These are phyloP conservation scores for Spinus pinus DNA, from an alignment of 2,797 vertebrate species.

Conservation along the genomic window DNA sequence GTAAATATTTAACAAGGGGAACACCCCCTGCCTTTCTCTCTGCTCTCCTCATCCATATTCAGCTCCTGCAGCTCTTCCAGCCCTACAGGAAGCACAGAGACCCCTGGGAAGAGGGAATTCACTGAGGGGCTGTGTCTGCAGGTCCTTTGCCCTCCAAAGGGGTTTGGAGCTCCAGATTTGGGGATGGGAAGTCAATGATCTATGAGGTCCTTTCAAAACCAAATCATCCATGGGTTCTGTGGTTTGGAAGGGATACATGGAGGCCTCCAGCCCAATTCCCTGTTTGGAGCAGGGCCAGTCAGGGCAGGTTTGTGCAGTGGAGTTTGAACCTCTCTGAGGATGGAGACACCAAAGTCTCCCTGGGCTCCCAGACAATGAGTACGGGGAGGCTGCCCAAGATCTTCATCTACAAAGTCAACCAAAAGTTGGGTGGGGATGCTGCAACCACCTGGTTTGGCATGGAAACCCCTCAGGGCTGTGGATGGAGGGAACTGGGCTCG, in stretches of 20 bases:
- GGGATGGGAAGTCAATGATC: too few species aligned
- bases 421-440: not conserved
- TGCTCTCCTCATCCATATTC: conserved; percentile 34
- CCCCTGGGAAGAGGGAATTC: accelerated
- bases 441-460: not conserved
- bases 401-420: not conserved
- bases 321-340: accelerated
- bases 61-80: not conserved
- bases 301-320: accelerated
- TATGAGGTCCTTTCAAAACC: not conserved
- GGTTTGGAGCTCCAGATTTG: not conserved
- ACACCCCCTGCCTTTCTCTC: conserved; percentile 1
- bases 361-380: not conserved
- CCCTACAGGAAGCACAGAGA: not conserved
- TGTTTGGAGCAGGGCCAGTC: not conserved
- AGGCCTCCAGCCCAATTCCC: not conserved
- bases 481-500: accelerated
- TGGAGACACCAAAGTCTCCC: not conserved
- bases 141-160: not conserved
- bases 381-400: not conserved
- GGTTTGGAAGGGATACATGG: not conserved
- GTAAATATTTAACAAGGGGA: conserved; percentile 70
- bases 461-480: accelerated
- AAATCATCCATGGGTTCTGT: not conserved
- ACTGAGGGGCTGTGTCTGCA: not conserved